These are phyloP conservation scores for Ianthella basta DNA, from an alignment of 37 sponge, comb jelly and placozoan species.

Conservation along the genomic window DNA sequence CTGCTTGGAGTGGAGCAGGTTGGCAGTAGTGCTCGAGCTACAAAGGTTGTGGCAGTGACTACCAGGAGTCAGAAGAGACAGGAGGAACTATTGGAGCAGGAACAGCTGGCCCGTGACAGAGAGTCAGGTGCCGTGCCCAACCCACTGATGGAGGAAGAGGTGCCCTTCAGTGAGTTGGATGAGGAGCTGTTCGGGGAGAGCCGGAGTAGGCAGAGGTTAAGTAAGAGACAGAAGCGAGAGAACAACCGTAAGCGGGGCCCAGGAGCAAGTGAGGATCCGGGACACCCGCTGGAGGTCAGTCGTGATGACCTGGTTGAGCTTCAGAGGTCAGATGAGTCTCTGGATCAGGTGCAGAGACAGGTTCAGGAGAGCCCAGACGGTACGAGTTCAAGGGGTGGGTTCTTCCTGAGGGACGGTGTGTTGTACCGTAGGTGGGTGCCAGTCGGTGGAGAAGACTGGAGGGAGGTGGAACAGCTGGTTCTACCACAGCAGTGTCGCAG, in stretches of 20 bases:
- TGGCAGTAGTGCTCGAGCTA: neutral
- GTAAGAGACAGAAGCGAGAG: neutral
- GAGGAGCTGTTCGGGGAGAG: neutral
- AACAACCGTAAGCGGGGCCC: neutral
- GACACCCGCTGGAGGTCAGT: neutral
- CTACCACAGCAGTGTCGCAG: conserved; percentile 36
- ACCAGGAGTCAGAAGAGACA: conserved; percentile 27
- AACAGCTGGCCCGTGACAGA: neutral
- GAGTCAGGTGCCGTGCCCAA: conserved; percentile 16
- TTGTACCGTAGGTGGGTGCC: conserved; percentile 35
- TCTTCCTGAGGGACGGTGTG: neutral
- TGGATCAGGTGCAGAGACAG: neutral
- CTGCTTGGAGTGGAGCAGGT: neutral
- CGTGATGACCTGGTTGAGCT: neutral
- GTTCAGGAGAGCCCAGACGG: neutral
- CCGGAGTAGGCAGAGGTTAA: neutral
- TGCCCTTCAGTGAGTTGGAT: neutral
- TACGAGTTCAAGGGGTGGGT: neutral
- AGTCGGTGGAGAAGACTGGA: neutral
- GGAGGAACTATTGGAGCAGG: neutral
- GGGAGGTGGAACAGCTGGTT: conserved; percentile 51
- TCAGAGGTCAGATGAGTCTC: conserved; percentile 37
- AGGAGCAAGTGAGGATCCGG: neutral
- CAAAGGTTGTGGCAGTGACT: conserved; percentile 21
- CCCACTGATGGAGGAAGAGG: neutral